Conservation (phyloP, 2,797 vertebrate species). For the Melanotaenia parkinsoni region DNA sequence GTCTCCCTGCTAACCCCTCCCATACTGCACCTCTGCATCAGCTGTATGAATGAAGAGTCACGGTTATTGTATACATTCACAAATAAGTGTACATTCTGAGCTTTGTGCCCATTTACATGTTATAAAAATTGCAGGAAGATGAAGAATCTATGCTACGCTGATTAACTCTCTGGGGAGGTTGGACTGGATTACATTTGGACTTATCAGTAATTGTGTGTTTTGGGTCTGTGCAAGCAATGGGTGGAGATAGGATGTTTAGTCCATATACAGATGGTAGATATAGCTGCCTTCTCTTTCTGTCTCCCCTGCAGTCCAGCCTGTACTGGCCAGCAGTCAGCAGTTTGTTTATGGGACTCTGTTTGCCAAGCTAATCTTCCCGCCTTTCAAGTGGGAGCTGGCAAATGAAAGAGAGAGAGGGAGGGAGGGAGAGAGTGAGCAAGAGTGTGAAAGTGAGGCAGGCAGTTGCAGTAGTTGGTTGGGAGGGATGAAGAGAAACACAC, state of each 20-base stretch:
- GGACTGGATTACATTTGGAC: slow-evolving; percentile 33
- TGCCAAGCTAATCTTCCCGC: slow-evolving; percentile 85
- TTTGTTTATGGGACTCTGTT: slow-evolving; percentile 84
- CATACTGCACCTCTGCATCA: slow-evolving; percentile 61
- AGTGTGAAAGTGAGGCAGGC: slow-evolving; percentile 72
- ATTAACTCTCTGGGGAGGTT: slow-evolving; percentile 33
- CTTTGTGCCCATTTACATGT: neutral
- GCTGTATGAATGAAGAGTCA: slow-evolving; percentile 66
- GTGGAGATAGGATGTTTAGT: slow-evolving; percentile 49
- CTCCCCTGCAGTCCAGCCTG: slow-evolving; percentile 71
- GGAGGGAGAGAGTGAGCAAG: slow-evolving; percentile 7
- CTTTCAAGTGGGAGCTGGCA: slow-evolving; percentile 78
- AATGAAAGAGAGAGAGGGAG: slow-evolving; percentile 41
- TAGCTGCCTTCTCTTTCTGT: slow-evolving; percentile 37
- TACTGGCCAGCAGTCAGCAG: slow-evolving; percentile 79
- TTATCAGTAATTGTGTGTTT: slow-evolving; percentile 20
- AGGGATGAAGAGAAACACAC: slow-evolving; percentile 57
- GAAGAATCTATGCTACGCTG: slow-evolving; percentile 6
- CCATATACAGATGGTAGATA: slow-evolving; percentile 70
- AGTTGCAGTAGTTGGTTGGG: slow-evolving; percentile 66
- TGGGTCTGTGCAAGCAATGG: slow-evolving; percentile 35
- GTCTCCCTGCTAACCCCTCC: slow-evolving; percentile 58
- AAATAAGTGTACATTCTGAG: neutral
- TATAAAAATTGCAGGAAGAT: neutral
- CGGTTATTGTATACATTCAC: slow-evolving; percentile 3